Base-by-base conservation (phyloP, 2,113 vertebrate genomes). In the Numenius arquata region DNA sequence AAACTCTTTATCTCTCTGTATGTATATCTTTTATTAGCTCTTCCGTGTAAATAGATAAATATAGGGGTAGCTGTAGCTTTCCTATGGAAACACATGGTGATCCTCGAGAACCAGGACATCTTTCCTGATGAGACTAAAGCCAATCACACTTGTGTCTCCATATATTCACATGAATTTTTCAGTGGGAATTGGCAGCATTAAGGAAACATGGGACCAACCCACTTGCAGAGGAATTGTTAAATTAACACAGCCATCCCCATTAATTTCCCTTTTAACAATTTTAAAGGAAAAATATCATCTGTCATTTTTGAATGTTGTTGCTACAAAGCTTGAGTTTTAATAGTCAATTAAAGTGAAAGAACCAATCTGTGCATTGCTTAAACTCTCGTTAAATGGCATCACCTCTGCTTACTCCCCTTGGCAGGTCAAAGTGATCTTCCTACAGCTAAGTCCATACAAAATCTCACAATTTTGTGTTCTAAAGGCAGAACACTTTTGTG, bases 71-170 rank as follows among this genome's bases (percentile, higher is more conserved):
- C 8, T 66, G n/a, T 65, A 75, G 23, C 55, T 70, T 63, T 74
- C 55, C 43, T 70, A 1, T 0, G 1, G 34, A 16, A 88, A 21
- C 34, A 21, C 0, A 0, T 19, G 56, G 48, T 47, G 48, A 74
- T 43, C 72, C 52, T 30, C 36, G 72, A 62, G 55, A 63, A 36
- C 7, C 0, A 5, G 40, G 34, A 14, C 8, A 3, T 17, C 15
- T 43, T 53, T 25, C 26, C 12, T 45, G 15, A 26, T 18, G 47
- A 4, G 8, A 2, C 32, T 43, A 43, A 67, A 72, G 50, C 15
- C 1, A 0, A 15, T 40, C 20, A 3, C 27, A 3, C 18, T 29
- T 17, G 26, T 2, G 23, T 36, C 67, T 36, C 65, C 32, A 6
- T 11, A 27, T 43, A 8, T 34, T 15, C 13, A 6, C 45, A 15